Evolutionary conservation across 30 jellyfish, hydroid and myxozoan species (phyloP).

Genomic region (Hydra vulgaris): DNA sequence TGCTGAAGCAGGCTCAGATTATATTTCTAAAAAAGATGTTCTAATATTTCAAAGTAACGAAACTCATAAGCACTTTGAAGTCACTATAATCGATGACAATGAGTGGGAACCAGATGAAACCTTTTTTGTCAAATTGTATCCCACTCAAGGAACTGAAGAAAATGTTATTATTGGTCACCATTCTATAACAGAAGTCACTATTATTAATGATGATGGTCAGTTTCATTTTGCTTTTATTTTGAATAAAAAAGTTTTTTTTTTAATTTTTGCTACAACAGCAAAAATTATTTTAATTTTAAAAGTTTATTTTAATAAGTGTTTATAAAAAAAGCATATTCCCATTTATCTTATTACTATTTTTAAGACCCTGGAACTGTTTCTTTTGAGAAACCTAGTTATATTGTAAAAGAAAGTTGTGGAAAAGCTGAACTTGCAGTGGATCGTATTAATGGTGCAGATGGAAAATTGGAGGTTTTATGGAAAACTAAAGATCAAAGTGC

Average conservation of each 20-base stretch:
- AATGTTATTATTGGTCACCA: constrained; percentile 73
- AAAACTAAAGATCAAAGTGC: constrained; percentile 93
- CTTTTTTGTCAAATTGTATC: constrained; percentile 66
- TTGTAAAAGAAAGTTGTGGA: constrained; percentile 86
- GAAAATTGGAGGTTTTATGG: constrained; percentile 78
- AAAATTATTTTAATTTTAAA: too few species aligned
- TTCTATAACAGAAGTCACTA: constrained; percentile 85
- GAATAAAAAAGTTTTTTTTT: too few species aligned
- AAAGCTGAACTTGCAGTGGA: constrained; percentile 62
- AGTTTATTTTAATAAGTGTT: background rate
- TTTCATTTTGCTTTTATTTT: background rate
- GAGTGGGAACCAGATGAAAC: constrained; percentile 99
- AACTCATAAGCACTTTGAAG: constrained; percentile 66
- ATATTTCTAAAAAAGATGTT: constrained; percentile 77
- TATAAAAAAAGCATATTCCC: too few species aligned
- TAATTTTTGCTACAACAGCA: too few species aligned
- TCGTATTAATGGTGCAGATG: constrained; percentile 92
- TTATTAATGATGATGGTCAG: constrained; percentile 92
- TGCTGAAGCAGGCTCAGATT: constrained; percentile 91
- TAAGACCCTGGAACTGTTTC: constrained; percentile 85
- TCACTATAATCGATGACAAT: constrained; percentile 75
- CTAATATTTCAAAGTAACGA: constrained; percentile 57
- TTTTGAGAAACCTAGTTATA: constrained; percentile 72
- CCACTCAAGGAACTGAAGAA: constrained; percentile 42
- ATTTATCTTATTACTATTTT: too few species aligned